These are phyloP conservation scores for Gadus chalcogrammus DNA, from an alignment of 2,113 vertebrate genomes.

Conservation along the genomic window DNA sequence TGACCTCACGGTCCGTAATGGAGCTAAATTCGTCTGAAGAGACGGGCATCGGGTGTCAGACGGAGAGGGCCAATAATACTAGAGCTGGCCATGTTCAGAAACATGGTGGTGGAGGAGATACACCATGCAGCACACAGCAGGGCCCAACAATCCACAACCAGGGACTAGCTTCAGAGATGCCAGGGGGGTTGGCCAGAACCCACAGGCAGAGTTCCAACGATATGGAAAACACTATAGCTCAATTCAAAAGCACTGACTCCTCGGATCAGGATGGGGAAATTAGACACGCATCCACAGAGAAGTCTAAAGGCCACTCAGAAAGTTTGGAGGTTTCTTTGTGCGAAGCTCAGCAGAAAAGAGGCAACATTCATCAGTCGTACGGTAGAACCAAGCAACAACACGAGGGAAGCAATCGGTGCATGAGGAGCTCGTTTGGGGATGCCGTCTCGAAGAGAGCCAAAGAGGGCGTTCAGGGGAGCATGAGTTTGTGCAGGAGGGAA, in stretches of 20 bases:
- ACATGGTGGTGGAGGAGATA: conserved; percentile 31
- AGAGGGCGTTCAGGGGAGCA: background rate
- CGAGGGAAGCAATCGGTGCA: conserved; percentile 3
- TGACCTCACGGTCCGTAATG: conserved; percentile 29
- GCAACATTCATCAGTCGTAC: background rate
- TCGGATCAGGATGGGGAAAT: background rate
- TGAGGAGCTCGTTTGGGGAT: conserved; percentile 40
- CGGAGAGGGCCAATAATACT: conserved; percentile 51
- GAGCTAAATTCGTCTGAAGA: conserved; percentile 49
- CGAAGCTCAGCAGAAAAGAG: background rate
- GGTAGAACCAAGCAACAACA: conserved; percentile 1
- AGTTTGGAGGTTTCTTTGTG: background rate
- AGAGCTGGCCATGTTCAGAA: conserved; percentile 36
- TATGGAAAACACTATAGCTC: background rate
- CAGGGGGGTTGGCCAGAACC: background rate
- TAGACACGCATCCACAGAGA: background rate
- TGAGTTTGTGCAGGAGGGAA: conserved; percentile 13
- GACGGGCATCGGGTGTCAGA: conserved; percentile 64
- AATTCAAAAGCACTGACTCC: background rate
- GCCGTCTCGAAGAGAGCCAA: conserved; percentile 42
- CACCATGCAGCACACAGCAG: conserved; percentile 21
- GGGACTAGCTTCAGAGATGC: conserved; percentile 5
- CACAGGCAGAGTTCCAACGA: background rate
- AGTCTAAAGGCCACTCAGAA: background rate
- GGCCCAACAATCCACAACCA: conserved; percentile 6